These are phyloP conservation scores for Cyaniris semiargus DNA, from an alignment of 2,888 invertebrate species.

Conservation along the genomic window DNA sequence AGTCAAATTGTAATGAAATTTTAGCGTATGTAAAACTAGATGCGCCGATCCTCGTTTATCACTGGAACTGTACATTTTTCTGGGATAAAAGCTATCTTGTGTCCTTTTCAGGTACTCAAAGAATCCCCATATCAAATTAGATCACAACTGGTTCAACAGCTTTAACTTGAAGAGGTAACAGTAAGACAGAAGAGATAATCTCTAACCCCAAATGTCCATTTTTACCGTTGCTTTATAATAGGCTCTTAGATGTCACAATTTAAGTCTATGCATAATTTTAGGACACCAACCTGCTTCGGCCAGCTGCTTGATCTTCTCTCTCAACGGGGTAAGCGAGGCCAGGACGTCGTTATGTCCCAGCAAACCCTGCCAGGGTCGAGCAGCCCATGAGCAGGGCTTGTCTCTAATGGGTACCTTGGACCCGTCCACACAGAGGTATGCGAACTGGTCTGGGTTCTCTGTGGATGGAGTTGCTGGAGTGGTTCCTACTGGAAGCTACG, in stretches of 20 bases:
- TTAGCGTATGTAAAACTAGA: neutral
- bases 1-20: neutral
- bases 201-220: no score
- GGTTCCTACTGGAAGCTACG: constrained; percentile 82
- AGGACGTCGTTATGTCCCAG: constrained; percentile 84
- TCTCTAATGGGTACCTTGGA: constrained; percentile 83
- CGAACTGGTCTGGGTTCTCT: constrained; percentile 84
- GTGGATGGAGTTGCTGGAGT: constrained; percentile 78
- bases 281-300: constrained; percentile 64
- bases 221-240: no score
- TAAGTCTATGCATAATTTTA: no score
- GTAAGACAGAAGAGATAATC: no score
- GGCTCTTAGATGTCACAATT: no score
- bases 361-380: constrained; percentile 91
- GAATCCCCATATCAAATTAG: no score
- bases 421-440: constrained; percentile 90
- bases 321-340: constrained; percentile 73
- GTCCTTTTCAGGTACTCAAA: no score
- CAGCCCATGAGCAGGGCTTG: constrained; percentile 88
- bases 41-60: no score
- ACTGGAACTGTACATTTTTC: no score
- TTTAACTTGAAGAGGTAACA: no score
- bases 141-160: no score
- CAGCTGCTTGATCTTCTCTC: constrained; percentile 79
- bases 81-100: no score